A percentile compares a stretch with the other conserved stretches of the same genome.
Evolutionary conservation across 2,888 invertebrate genomes (phyloP).

Genomic region (Eupithecia tripunctaria): DNA sequence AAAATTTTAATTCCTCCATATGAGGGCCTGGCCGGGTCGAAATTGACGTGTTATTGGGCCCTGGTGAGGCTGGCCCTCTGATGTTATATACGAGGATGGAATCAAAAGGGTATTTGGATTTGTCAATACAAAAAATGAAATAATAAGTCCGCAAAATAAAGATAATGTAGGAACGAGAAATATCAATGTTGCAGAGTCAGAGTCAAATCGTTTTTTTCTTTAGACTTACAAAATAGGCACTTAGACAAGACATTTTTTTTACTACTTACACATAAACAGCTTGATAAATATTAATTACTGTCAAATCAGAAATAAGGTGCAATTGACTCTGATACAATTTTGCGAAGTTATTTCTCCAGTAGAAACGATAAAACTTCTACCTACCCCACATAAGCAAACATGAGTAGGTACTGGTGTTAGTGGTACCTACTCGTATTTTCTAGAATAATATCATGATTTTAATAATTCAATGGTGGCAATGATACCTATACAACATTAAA

Average conservation of each 20-base stretch:
- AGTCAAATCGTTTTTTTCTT: too few relatives aligned
- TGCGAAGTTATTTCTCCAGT: too few relatives aligned
- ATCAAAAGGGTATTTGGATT: slow-evolving; percentile 29
- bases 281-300: too few relatives aligned
- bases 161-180: neutral
- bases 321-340: too few relatives aligned
- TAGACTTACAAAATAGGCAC: too few relatives aligned
- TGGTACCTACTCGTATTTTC: too few relatives aligned
- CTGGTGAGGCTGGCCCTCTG: slow-evolving; percentile 53
- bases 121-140: neutral
- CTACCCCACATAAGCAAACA: neutral
- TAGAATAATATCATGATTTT: too few relatives aligned
- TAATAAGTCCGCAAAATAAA: neutral
- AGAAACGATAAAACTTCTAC: neutral
- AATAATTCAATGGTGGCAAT: too few relatives aligned
- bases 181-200: neutral
- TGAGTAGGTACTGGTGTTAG: neutral
- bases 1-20: slow-evolving; percentile 78
- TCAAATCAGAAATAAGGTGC: too few relatives aligned
- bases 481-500: neutral
- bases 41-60: slow-evolving; percentile 78
- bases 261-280: too few relatives aligned
- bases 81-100: slow-evolving; percentile 45
- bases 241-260: too few relatives aligned
- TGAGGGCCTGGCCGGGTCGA: slow-evolving; percentile 64